These are phyloP conservation scores for Mellivora capensis DNA, from an alignment of 2,113 vertebrate species.

Conservation along the genomic window DNA sequence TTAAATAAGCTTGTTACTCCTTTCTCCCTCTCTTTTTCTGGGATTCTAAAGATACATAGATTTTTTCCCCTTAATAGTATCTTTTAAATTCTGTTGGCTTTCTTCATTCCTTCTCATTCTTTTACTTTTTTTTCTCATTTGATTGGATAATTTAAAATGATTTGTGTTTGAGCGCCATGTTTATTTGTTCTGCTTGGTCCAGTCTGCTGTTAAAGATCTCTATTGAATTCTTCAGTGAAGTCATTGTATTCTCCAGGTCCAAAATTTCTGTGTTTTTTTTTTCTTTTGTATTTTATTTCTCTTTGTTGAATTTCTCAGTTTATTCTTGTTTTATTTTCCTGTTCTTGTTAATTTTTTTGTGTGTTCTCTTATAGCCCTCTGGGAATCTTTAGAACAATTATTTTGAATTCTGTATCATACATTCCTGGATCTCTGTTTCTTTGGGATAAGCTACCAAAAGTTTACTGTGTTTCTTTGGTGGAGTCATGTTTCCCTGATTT, in stretches of 20 bases:
- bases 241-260: too few relatives aligned
- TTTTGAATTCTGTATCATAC: background rate
- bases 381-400: background rate
- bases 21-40: background rate
- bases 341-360: background rate
- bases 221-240: too few relatives aligned
- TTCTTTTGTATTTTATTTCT: too few relatives aligned
- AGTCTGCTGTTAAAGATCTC: too few relatives aligned
- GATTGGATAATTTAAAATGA: background rate
- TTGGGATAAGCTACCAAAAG: background rate
- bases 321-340: background rate
- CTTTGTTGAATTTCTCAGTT: background rate
- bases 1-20: background rate
- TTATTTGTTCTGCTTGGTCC: too few relatives aligned
- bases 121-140: background rate
- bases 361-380: background rate
- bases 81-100: background rate
- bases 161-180: background rate
- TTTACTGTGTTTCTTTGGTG: background rate
- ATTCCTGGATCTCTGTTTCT: background rate
- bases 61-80: background rate
- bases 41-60: background rate
- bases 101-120: background rate
- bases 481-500: background rate
- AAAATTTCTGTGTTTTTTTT: too few relatives aligned